Evolutionary conservation across 2,888 invertebrate species (phyloP).

Genomic region (Pristionchus fissidentatus): DNA sequence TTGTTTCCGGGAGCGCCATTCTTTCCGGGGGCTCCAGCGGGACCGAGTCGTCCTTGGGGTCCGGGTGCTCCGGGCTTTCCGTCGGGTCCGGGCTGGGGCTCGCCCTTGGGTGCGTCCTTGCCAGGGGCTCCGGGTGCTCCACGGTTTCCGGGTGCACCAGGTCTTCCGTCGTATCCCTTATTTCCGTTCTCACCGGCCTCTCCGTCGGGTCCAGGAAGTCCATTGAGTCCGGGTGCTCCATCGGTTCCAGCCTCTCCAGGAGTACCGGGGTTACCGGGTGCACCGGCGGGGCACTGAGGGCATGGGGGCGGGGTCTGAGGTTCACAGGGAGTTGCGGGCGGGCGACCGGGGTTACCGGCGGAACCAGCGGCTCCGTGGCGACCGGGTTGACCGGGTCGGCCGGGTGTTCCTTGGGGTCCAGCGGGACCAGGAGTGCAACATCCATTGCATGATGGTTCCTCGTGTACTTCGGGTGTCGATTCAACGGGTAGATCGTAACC

Average conservation of each 20-base stretch:
- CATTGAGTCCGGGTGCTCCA: background rate
- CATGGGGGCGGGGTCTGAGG: slow-evolving; percentile 3
- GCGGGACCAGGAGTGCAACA: background rate
- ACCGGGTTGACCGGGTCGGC: slow-evolving; percentile 3
- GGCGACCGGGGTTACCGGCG: background rate
- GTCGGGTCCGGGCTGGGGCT: background rate
- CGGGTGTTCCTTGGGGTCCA: slow-evolving; percentile 18
- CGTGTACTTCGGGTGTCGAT: background rate
- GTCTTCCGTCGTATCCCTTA: background rate
- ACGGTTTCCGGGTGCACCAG: background rate
- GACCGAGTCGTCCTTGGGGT: slow-evolving; percentile 13
- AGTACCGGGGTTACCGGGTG: background rate
- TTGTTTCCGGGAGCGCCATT: background rate
- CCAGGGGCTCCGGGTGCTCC: slow-evolving; percentile 2
- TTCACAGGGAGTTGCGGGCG: slow-evolving; percentile 8
- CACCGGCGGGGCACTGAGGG: background rate
- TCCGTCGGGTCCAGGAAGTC: background rate
- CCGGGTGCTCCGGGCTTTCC: slow-evolving; percentile 25
- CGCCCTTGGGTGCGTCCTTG: background rate
- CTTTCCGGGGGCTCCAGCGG: slow-evolving; percentile 17
- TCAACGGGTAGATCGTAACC: slow-evolving; percentile 13
- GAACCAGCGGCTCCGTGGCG: background rate
- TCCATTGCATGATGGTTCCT: slow-evolving; percentile 4
- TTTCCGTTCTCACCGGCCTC: background rate
- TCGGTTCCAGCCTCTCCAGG: background rate